Evolutionary conservation across 2,113 vertebrate species (phyloP), one percentile per base, ranked within the genome.

Genomic region (Catharus minimus): DNA sequence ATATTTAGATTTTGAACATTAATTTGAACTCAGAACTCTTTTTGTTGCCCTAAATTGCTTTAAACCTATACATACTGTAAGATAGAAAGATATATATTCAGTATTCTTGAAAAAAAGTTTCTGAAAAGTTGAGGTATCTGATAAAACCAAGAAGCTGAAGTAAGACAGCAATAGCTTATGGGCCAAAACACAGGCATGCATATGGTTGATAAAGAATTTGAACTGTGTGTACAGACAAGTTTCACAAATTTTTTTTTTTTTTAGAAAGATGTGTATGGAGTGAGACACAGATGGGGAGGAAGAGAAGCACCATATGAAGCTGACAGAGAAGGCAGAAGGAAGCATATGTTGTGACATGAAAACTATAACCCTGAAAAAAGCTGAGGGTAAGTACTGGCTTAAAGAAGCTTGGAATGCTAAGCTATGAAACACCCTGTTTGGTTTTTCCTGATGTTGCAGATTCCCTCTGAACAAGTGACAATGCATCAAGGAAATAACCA

Each of bases 281-380:
- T 84, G 38, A 55, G 75, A 85, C 71, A 38, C 95, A 96, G 93
- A 95, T 89, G 82, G 93, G 23, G 24, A 94, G 38, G 53, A 85
- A 94, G 67, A 94, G 71, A 89, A 91, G 71, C 58, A 92, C 87
- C 93, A 92, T 94, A 93, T 89, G 93, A 96, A 94, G 71, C 91
- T 91, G 94, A 89, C 91, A 92, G 72, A 94, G 75, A 94, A 91
- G 60, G 88, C 93, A 88, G 91, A 89, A 94, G 56, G 85, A 94
- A 95, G 75, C 94, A 94, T 95, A 96, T 95, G 94, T 69, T 91
- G 84, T 92, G 93, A 89, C 89, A 95, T 28, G 23, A 92, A 85
- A 74, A 80, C 55, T 72, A 80, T 82, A 96, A 95, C 85, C 85
- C 89, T 89, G 79, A 88, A 91, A 89, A 92, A 91, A 92, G 28